These are phyloP conservation scores for Oryzias sinensis DNA, from an alignment of 2,797 vertebrate species.

Conservation along the genomic window DNA sequence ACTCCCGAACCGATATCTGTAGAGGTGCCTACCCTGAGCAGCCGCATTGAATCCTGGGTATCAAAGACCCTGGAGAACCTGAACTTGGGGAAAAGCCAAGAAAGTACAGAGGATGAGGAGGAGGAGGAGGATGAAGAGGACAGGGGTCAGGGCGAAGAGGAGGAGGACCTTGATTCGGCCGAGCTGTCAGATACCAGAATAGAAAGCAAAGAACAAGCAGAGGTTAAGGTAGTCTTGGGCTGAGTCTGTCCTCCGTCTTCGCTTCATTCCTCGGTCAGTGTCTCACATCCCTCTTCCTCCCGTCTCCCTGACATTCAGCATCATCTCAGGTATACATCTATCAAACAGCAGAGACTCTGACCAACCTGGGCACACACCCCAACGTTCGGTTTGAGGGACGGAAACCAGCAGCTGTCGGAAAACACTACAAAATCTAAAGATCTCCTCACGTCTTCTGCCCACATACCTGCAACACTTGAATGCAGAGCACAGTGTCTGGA, in stretches of 20 bases:
- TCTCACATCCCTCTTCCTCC: slow-evolving; percentile 37
- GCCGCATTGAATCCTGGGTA: slow-evolving; percentile 97
- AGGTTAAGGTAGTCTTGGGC: slow-evolving; percentile 58
- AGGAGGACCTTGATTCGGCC: slow-evolving; percentile 82
- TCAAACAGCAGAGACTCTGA: slow-evolving; percentile 35
- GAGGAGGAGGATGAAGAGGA: slow-evolving; percentile 79
- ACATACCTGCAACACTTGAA: slow-evolving; percentile 74
- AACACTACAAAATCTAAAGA: slow-evolving; percentile 12
- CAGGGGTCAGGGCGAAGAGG: slow-evolving; percentile 83
- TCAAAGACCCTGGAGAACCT: slow-evolving; percentile 96
- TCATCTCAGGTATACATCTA: slow-evolving; percentile 87
- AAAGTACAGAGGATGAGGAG: slow-evolving; percentile 87
- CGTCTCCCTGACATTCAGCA: slow-evolving; percentile 64
- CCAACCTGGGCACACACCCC: slow-evolving; percentile 30
- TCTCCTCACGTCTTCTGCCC: slow-evolving; percentile 29
- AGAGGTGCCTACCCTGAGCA: slow-evolving; percentile 90
- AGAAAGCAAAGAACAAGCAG: slow-evolving; percentile 71
- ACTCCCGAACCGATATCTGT: slow-evolving; percentile 89
- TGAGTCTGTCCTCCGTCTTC: slow-evolving; percentile 42
- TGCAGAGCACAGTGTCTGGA: slow-evolving; percentile 37
- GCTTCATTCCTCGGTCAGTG: slow-evolving; percentile 20
- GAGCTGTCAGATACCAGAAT: slow-evolving; percentile 73
- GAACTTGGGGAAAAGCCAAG: slow-evolving; percentile 89
- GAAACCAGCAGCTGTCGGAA: not conserved
- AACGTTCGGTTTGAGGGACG: slow-evolving; percentile 18